Evolutionary conservation across 2,888 invertebrate genomes (phyloP).

Genomic region (Arge pagana): DNA sequence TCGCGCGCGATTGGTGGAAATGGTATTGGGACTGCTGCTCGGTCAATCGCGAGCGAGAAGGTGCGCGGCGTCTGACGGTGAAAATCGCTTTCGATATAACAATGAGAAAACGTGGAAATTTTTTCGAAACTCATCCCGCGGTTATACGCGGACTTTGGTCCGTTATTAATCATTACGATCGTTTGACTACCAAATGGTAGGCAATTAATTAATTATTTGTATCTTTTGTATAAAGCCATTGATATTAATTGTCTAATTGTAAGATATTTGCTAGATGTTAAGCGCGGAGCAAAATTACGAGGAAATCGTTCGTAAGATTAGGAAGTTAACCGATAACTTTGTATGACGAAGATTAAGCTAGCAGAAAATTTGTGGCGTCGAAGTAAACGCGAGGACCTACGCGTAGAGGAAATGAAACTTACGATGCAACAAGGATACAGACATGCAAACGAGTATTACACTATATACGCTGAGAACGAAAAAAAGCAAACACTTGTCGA

Average conservation of each 20-base stretch:
- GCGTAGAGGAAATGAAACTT: no score
- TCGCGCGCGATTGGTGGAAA: no score
- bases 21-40: no score
- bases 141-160: no score
- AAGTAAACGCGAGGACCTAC: not conserved
- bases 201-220: constrained; percentile 15
- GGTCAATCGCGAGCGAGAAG: no score
- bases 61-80: no score
- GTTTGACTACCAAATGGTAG: no score
- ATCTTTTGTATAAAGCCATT: constrained; percentile 18
- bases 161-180: no score
- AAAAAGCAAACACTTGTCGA: not conserved
- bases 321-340: constrained; percentile 6
- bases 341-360: constrained; percentile 17
- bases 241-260: constrained; percentile 15
- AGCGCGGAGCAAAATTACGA: not conserved
- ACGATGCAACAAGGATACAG: not conserved
- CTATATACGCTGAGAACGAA: not conserved
- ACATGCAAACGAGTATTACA: not conserved
- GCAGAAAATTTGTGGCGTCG: constrained; percentile 10
- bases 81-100: no score
- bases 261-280: constrained; percentile 9
- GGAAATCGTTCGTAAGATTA: not conserved
- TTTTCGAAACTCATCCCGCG: no score
- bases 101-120: no score